Base-by-base conservation (phyloP, 2,113 vertebrate species). In the Phrynosoma blainvillii region DNA sequence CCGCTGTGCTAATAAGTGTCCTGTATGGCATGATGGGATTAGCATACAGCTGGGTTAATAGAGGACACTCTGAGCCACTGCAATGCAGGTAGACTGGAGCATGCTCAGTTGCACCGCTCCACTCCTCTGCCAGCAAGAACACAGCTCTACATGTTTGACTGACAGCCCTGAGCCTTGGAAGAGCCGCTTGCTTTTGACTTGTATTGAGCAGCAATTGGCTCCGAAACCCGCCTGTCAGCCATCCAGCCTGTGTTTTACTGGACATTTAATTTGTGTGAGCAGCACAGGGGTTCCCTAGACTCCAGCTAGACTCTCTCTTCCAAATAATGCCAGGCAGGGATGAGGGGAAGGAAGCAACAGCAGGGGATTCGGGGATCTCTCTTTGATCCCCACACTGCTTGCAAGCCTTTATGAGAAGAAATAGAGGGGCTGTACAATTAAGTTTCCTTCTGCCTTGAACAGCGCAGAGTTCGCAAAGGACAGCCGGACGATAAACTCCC, bases 1-100 rank as follows among this genome's bases (percentile, higher is more conserved):
- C 82, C 7, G 71, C 89, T 88, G 78, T 65, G 83, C 77, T 90
- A 88, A 88, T 85, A 66, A 86, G 79, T 54, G 89, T 90, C 89
- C 90, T 85, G 90, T 87, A n/a, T 77, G 87, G 65, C 73, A 74
- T 40, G 87, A 66, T 32, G 83, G 83, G 83, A 79, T 86, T 88
- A 91, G 87, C 87, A 79, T 83, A 32, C 90, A 79, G 90, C 90
- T 83, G 87, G 90, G 90, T 91, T 91, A 91, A 86, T 74, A 88
- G 90, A 91, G 90, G 90, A 91, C 90, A 91, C 56, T 83, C 65
- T 65, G 59, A 82, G 90, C 90, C 87, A 79, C 90, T 88, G 90
- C 90, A 91, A 79, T 91, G 90, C 90, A 88, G 90, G 87, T 88
- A 79, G 79, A 65, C 59, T 42, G 40, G 90, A 91, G 90, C 90